These are phyloP conservation scores for Cheilosia urbana DNA, from an alignment of 2,888 invertebrate species.

Conservation along the genomic window DNA sequence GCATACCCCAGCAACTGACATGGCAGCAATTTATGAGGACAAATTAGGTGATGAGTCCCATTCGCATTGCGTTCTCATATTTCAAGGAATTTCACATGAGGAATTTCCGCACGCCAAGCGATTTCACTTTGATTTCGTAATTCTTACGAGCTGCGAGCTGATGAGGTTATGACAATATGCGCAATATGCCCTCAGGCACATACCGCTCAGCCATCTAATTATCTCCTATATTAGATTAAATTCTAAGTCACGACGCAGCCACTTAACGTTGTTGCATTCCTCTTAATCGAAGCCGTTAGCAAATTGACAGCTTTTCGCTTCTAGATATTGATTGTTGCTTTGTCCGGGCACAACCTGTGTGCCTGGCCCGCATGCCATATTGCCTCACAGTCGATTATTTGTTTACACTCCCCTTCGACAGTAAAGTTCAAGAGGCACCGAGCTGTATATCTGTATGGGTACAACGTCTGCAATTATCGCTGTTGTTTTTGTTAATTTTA, in stretches of 20 bases:
- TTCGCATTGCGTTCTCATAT: conserved; percentile 42
- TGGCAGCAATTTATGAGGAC: conserved; percentile 67
- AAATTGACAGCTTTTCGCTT: conserved; percentile 74
- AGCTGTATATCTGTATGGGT: background rate
- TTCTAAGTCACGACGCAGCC: conserved; percentile 68
- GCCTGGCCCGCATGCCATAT: conserved; percentile 10
- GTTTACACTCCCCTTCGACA: conserved; percentile 45
- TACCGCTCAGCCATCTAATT: conserved; percentile 60
- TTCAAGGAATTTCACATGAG: conserved; percentile 66
- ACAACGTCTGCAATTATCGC: conserved; percentile 47
- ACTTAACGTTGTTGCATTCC: conserved; percentile 59
- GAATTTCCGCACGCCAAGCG: conserved; percentile 14
- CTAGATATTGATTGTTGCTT: conserved; percentile 62
- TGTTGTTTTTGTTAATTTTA: conserved; percentile 66
- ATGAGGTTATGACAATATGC: conserved; percentile 23
- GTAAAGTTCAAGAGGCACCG: conserved; percentile 63
- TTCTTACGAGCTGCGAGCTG: background rate
- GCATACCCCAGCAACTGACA: background rate
- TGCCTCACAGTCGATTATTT: conserved; percentile 61
- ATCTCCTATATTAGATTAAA: conserved; percentile 67
- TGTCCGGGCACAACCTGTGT: conserved; percentile 7
- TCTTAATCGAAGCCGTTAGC: conserved; percentile 66
- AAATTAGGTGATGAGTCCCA: conserved; percentile 71
- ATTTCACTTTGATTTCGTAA: conserved; percentile 40
- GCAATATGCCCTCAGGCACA: conserved; percentile 26